These are phyloP conservation scores for Gopherus flavomarginatus DNA, from an alignment of 2,113 vertebrate genomes.

Conservation along the genomic window DNA sequence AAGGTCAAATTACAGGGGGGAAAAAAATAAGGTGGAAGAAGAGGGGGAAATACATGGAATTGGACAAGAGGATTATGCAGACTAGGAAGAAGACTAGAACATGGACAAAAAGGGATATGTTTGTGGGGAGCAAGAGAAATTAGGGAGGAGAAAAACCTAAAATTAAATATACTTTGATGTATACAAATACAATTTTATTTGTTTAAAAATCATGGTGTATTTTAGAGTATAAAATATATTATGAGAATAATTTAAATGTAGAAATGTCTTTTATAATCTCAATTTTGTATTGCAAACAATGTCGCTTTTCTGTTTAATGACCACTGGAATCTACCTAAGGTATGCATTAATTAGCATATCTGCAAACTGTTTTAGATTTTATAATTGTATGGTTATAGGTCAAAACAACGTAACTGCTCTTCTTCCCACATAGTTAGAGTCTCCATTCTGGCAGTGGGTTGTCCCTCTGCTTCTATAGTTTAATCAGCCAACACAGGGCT, in stretches of 20 bases:
- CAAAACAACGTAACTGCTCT: neutral
- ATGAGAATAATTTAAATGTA: neutral
- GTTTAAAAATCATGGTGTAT: neutral
- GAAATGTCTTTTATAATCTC: neutral
- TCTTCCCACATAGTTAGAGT: neutral
- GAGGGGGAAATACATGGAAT: neutral
- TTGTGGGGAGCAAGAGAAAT: neutral
- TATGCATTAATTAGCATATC: neutral
- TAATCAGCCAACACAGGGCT: neutral
- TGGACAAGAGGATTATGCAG: neutral
- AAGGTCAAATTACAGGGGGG: neutral
- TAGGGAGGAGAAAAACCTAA: neutral
- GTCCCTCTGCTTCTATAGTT: neutral
- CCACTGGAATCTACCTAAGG: neutral
- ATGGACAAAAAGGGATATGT: neutral
- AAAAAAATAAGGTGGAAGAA: neutral
- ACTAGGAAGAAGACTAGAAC: neutral
- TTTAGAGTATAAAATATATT: neutral
- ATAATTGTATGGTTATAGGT: neutral
- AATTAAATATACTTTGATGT: neutral
- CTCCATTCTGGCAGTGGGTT: neutral
- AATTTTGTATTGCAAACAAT: neutral
- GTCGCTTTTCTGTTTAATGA: neutral
- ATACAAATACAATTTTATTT: neutral
- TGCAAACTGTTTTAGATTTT: neutral